These are phyloP conservation scores for Pluvialis apricaria DNA, from an alignment of 2,113 vertebrate species.

Conservation along the genomic window DNA sequence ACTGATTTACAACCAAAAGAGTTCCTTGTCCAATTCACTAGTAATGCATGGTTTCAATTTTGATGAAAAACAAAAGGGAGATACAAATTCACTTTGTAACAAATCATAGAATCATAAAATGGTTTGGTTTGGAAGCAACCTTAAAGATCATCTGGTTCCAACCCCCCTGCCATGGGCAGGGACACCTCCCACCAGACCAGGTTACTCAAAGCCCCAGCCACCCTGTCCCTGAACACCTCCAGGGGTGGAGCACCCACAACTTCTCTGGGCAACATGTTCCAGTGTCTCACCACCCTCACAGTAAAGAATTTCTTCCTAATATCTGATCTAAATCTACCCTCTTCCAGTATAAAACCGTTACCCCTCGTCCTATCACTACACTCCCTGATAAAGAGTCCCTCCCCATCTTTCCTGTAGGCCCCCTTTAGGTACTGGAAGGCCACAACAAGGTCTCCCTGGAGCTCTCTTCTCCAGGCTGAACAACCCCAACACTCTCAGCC, in stretches of 20 bases:
- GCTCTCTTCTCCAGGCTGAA: not conserved
- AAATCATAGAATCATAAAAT: not conserved
- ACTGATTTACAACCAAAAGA: not conserved
- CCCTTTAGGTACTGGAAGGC: not conserved
- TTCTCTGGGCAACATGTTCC: not conserved
- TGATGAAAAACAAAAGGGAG: not conserved
- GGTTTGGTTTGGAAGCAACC: not conserved
- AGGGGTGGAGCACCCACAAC: not conserved
- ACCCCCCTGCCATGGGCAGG: not conserved
- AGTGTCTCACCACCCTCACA: not conserved
- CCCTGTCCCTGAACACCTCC: not conserved
- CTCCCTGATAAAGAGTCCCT: not conserved
- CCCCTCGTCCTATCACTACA: not conserved
- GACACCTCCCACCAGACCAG: not conserved
- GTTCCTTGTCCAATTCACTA: too few relatives aligned
- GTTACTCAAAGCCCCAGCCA: not conserved
- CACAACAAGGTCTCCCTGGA: not conserved
- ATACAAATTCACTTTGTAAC: not conserved
- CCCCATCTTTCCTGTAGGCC: not conserved
- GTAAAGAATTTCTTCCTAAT: not conserved
- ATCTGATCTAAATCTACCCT: not conserved
- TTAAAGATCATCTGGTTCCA: not conserved
- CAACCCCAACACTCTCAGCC: not conserved
- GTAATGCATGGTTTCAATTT: rapidly evolving
- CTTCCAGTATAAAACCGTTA: not conserved